Evolutionary conservation across 2,888 invertebrate genomes (phyloP), one percentile per base, ranked within the genome.

Genomic region (Sinodicranocentrus sp.): DNA sequence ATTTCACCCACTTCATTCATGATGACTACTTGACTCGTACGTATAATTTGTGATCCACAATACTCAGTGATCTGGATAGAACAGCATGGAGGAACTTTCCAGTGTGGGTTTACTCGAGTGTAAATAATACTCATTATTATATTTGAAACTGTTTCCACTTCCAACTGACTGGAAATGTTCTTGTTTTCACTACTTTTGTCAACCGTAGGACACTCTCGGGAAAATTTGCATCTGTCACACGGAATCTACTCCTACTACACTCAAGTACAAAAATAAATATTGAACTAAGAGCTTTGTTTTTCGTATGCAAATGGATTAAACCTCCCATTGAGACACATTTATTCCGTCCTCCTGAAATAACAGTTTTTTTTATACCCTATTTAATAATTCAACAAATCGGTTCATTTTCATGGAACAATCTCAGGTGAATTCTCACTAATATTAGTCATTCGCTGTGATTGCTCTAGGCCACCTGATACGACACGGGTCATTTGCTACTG

Each of bases 201-300:
- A 48, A 13, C 48, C n/a, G n/a, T 48, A 10, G 5, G 48, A 8
- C 8, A 39, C 39, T 13, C 6, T 48, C 48, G 48, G 48, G 48
- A 48, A 48, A 48, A 48, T 48, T 48, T 48, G 48, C 48, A 48
- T 48, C 48, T 48, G 48, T 48, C 48, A 15, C 48, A 13, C 6
- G 8, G 39, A 39, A 39, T 6, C 39, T 39, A 39, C 39, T 39
- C 39, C 39, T 39, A 39, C 39, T 6, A 39, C 39, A 8, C 39
- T 39, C 6, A 39, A 8, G 39, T 13, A 8, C 39, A 13, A 39
- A 13, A 8, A 13, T 39, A 39, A 39, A 39, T 39, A 39, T 39
- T 39, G 39, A 13, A 39, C 8, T 6, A 39, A 39, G 13, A 13
- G 39, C 6, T 39, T 39, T 39, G 13, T 6, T 6, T 13, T 13